Percentiles rank a stretch among this genome's conserved stretches.
phyloP scores from a whole-genome alignment of 2,888 invertebrate species.

The Physocephala rufipes region DNA sequence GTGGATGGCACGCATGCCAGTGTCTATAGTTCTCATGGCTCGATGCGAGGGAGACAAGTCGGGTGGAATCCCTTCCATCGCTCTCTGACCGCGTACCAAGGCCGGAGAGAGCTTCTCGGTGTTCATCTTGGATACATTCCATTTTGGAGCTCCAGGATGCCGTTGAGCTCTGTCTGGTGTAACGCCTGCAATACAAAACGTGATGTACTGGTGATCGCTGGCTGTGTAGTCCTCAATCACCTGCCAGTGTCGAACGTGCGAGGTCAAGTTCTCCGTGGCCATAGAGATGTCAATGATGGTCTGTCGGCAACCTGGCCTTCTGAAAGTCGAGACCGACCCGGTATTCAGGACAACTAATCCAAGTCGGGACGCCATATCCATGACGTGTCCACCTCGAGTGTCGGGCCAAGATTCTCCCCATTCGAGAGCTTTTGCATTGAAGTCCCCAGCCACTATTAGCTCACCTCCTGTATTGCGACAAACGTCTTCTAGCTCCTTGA shows the following conservation, averaged over 20 bases:
- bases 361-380: not conserved
- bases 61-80: no score
- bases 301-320: not conserved
- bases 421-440: no score
- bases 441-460: constrained; percentile 32
- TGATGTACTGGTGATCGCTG: constrained; percentile 3
- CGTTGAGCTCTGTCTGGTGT: not conserved
- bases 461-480: constrained; percentile 6
- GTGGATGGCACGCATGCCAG: no score
- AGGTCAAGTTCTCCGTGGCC: not conserved
- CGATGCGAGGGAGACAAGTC: no score
- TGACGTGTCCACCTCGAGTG: not conserved
- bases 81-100: no score
- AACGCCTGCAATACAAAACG: not conserved
- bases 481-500: not conserved
- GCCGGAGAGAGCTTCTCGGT: no score
- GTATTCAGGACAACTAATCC: not conserved
- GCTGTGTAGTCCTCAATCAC: not conserved
- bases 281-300: not conserved
- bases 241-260: not conserved
- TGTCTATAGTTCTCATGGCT: no score
- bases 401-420: not conserved
- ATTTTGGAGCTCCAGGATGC: not conserved
- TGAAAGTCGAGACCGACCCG: not conserved
- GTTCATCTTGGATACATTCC: no score